These are phyloP conservation scores for Rhogogaster chlorosoma DNA, from an alignment of 2,888 invertebrate species.

Conservation along the genomic window DNA sequence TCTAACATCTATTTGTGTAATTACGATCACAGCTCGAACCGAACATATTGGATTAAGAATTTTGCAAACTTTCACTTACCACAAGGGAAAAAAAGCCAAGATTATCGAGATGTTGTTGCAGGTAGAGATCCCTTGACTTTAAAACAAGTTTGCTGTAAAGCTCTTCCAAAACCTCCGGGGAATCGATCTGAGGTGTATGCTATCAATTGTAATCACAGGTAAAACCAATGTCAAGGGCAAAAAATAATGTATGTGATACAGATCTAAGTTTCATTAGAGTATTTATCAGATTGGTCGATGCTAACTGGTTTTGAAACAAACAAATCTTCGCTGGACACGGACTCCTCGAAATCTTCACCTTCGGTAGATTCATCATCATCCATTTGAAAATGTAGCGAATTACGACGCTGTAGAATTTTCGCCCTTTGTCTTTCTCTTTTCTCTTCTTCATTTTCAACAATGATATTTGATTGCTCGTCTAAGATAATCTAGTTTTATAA, in stretches of 20 bases:
- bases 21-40: background rate
- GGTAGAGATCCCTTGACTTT: conserved; percentile 67
- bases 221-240: background rate
- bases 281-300: background rate
- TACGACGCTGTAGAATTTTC: conserved; percentile 59
- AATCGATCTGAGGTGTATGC: background rate
- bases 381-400: conserved; percentile 45
- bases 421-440: conserved; percentile 61
- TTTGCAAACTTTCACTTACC: conserved; percentile 59
- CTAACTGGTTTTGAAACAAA: conserved; percentile 29
- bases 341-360: conserved; percentile 57
- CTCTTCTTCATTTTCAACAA: conserved; percentile 63
- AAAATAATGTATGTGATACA: background rate
- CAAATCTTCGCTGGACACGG: conserved; percentile 62
- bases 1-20: background rate
- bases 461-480: conserved; percentile 66
- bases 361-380: conserved; percentile 9
- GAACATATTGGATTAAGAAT: background rate
- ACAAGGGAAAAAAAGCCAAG: conserved; percentile 74
- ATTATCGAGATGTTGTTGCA: conserved; percentile 68
- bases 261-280: background rate
- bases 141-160: conserved; percentile 66
- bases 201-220: background rate
- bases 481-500: conserved; percentile 63
- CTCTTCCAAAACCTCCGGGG: conserved; percentile 63